Conservation (phyloP, 2,797 vertebrate genomes). For the Rhinella marina region DNA sequence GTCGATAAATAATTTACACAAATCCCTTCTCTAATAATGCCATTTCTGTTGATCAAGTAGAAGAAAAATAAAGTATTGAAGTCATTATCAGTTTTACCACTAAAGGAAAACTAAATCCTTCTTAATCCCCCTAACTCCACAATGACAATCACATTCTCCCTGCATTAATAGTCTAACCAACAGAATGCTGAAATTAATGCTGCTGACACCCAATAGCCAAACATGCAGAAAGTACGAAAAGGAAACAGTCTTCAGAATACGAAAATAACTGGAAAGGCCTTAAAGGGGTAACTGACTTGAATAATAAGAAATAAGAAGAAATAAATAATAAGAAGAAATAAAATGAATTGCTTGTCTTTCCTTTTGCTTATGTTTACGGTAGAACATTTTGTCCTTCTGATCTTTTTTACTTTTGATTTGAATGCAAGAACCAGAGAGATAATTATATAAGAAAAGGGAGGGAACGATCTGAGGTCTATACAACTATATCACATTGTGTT, state of each 20-base stretch:
- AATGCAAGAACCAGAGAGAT: background rate
- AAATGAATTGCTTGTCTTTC: background rate
- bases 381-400: background rate
- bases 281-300: background rate
- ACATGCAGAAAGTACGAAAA: background rate
- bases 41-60: constrained; percentile 49
- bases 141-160: constrained; percentile 42
- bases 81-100: constrained; percentile 50
- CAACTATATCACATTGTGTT: background rate
- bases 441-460: background rate
- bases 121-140: constrained; percentile 40
- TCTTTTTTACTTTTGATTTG: background rate
- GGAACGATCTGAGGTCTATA: background rate
- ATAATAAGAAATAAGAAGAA: background rate
- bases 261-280: background rate
- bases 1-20: constrained; percentile 53
- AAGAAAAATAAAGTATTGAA: constrained; percentile 51
- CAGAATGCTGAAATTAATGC: constrained; percentile 41
- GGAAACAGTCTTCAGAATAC: background rate
- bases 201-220: constrained; percentile 29
- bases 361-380: background rate
- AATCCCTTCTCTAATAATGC: constrained; percentile 52
- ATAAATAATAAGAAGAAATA: too few relatives aligned
- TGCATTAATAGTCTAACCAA: constrained; percentile 41
- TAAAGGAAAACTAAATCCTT: constrained; percentile 46